Evolutionary conservation across 2,797 vertebrate species (phyloP).

Genomic region (Acrocephalus scirpaceus): DNA sequence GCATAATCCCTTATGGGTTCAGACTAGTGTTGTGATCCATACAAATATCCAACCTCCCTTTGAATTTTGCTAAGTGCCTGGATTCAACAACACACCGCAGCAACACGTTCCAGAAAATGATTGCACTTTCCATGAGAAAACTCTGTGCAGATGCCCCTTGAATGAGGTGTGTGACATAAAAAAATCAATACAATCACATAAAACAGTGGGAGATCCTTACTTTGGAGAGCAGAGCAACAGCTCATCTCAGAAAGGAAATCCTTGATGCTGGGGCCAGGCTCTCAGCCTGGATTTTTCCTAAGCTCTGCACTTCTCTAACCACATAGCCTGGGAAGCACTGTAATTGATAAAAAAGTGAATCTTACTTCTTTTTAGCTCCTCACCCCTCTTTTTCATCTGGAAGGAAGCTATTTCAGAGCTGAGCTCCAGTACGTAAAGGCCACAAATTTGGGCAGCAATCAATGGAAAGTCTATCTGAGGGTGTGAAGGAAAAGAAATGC

Average conservation of each 20-base stretch:
- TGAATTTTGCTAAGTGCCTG: background rate
- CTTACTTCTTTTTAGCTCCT: background rate
- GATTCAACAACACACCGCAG: background rate
- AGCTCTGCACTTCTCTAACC: background rate
- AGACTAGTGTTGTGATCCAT: background rate
- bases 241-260: constrained; percentile 44
- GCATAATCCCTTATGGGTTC: background rate
- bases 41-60: background rate
- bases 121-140: constrained; percentile 5
- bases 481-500: background rate
- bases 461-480: background rate
- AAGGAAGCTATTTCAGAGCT: background rate
- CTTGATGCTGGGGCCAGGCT: background rate
- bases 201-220: constrained; percentile 36
- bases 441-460: background rate
- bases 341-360: background rate
- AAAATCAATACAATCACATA: background rate
- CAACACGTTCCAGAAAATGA: background rate
- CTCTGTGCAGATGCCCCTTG: background rate
- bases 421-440: background rate
- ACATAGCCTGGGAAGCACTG: background rate
- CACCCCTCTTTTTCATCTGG: background rate
- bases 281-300: constrained; percentile 17
- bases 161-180: constrained; percentile 31
- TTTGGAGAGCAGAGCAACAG: background rate